phyloP scores from a whole-genome alignment of 2,888 invertebrate genomes.

The Beris morrisii region DNA sequence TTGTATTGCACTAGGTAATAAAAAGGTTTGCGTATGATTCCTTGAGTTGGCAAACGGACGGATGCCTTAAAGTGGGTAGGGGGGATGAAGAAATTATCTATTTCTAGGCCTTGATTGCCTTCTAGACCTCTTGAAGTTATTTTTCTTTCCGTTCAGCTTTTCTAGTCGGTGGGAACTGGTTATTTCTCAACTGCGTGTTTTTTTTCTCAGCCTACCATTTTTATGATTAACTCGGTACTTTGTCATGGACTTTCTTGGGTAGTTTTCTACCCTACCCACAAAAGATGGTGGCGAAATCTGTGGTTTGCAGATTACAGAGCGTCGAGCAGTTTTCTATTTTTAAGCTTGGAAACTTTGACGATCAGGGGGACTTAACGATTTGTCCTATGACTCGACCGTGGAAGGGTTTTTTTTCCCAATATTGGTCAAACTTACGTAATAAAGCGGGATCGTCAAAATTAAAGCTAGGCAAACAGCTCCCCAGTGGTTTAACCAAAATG shows the following conservation, averaged over 20 bases:
- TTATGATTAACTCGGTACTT: conserved; percentile 10
- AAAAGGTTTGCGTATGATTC: conserved; percentile 29
- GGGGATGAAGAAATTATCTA: conserved; percentile 18
- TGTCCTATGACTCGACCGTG: background rate
- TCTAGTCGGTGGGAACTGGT: conserved; percentile 32
- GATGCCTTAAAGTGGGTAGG: background rate
- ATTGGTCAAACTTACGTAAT: conserved; percentile 16
- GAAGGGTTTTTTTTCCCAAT: conserved; percentile 26
- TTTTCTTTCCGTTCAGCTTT: conserved; percentile 10
- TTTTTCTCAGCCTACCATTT: conserved; percentile 30
- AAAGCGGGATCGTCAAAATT: conserved; percentile 18
- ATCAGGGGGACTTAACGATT: no score
- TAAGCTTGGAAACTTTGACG: background rate
- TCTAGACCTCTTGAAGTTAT: conserved; percentile 33
- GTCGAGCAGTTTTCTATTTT: background rate
- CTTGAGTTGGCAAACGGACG: conserved; percentile 7
- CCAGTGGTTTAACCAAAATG: conserved; percentile 3
- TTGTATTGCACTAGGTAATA: conserved; percentile 4
- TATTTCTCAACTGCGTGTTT: conserved; percentile 29
- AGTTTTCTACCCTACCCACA: conserved; percentile 19
- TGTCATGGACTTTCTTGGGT: conserved; percentile 19
- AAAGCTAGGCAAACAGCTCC: conserved; percentile 16
- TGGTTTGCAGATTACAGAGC: background rate
- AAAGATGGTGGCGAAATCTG: background rate
- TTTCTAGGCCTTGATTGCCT: conserved; percentile 34